Conservation (phyloP, 2,113 vertebrate genomes). For the Toxostoma redivivum region DNA sequence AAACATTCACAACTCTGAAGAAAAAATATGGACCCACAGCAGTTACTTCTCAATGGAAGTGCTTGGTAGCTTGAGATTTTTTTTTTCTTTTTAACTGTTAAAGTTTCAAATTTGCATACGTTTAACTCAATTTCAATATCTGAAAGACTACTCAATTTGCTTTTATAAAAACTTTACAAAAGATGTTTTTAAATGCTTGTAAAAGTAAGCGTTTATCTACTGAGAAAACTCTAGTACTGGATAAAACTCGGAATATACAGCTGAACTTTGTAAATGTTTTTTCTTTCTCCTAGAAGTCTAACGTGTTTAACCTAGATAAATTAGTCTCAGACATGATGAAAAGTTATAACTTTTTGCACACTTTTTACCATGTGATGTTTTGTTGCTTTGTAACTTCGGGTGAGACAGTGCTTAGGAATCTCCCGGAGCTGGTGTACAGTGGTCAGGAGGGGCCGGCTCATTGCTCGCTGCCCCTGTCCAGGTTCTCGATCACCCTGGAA, state of each 20-base stretch:
- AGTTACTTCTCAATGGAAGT: slow-evolving; percentile 18
- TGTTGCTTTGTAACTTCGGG: slow-evolving; percentile 41
- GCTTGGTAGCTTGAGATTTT: background rate
- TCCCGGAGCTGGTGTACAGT: slow-evolving; percentile 40
- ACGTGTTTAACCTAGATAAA: background rate
- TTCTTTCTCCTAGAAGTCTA: slow-evolving; percentile 26
- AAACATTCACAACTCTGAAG: background rate
- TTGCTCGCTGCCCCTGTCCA: slow-evolving; percentile 83
- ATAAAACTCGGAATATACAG: slow-evolving; percentile 67
- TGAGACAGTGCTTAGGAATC: slow-evolving; percentile 24
- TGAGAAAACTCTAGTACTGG: slow-evolving; percentile 71
- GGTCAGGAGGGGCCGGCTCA: slow-evolving; percentile 46
- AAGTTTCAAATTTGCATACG: slow-evolving; percentile 5
- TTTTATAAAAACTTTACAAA: slow-evolving; percentile 77
- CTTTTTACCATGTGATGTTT: slow-evolving; percentile 47
- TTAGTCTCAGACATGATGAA: slow-evolving; percentile 6
- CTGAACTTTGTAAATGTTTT: background rate
- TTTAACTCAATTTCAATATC: slow-evolving; percentile 26
- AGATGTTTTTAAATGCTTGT: slow-evolving; percentile 73
- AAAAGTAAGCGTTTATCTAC: slow-evolving; percentile 69
- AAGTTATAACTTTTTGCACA: background rate
- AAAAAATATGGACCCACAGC: background rate
- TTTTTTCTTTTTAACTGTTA: slow-evolving; percentile 8
- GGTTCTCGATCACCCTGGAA: slow-evolving; percentile 87
- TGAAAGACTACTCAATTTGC: slow-evolving; percentile 60